Conservation (phyloP, 2,888 invertebrate species). For the Drosophila neutralis region DNA sequence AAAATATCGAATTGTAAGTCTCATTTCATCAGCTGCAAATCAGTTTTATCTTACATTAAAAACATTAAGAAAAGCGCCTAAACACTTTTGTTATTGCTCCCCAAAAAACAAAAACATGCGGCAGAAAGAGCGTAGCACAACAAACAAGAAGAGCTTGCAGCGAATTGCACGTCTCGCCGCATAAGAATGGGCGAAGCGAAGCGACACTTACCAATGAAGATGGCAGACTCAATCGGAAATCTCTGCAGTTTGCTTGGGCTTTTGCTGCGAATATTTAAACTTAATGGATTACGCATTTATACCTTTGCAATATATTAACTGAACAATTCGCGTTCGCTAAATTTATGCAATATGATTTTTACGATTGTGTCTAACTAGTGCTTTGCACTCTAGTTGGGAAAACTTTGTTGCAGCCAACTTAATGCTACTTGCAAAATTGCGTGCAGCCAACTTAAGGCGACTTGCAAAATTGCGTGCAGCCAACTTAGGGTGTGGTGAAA, state of each 20-base stretch:
- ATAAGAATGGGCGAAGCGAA: constrained; percentile 19
- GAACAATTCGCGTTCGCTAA: not conserved
- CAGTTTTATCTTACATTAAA: not conserved
- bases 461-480: constrained; percentile 18
- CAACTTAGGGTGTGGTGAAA: constrained; percentile 25
- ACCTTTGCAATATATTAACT: not conserved
- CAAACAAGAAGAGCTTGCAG: constrained; percentile 36
- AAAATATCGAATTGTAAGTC: not conserved
- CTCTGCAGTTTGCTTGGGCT: constrained; percentile 8
- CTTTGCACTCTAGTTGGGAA: constrained; percentile 25
- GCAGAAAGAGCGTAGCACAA: constrained; percentile 49
- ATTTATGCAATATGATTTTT: not conserved
- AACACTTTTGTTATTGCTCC: not conserved
- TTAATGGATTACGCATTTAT: constrained; percentile 28
- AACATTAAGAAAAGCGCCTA: not conserved
- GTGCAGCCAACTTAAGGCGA: constrained; percentile 37
- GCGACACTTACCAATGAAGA: constrained; percentile 28
- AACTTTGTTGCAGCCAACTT: constrained; percentile 41
- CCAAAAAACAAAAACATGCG: not conserved
- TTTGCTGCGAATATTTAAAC: constrained; percentile 4
- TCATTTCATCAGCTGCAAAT: not conserved
- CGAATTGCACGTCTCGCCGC: constrained; percentile 15
- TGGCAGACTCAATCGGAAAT: constrained; percentile 20
- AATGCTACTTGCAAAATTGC: not conserved
- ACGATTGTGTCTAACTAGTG: not conserved